Evolutionary conservation across 2,797 vertebrate species (phyloP).

Genomic region (Mormyrops attenuatus): DNA sequence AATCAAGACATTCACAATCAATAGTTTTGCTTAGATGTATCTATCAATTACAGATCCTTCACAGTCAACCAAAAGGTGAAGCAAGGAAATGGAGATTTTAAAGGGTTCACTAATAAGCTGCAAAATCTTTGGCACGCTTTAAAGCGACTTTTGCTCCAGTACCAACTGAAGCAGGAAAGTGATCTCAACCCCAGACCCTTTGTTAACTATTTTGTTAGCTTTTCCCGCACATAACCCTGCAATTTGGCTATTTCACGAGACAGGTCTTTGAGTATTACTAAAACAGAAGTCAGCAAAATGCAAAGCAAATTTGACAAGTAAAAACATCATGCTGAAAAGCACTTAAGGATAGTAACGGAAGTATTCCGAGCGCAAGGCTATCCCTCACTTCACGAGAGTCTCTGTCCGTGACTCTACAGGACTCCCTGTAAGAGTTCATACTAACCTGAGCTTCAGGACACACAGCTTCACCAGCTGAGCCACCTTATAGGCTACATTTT

Average conservation of each 20-base stretch:
- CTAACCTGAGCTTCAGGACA: not conserved
- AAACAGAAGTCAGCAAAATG: not conserved
- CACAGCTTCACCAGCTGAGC: not conserved
- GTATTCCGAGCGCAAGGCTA: not conserved
- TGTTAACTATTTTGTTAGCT: not conserved
- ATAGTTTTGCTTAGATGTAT: not conserved
- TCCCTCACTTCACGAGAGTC: not conserved
- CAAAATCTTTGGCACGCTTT: not conserved
- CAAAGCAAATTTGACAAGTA: not conserved
- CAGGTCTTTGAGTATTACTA: not conserved
- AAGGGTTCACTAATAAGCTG: no score
- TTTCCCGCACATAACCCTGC: not conserved
- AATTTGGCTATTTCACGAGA: not conserved
- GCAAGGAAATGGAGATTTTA: not conserved
- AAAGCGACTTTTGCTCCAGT: not conserved
- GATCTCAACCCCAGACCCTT: not conserved
- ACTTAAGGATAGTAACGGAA: not conserved
- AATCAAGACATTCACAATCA: not conserved
- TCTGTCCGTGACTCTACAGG: not conserved
- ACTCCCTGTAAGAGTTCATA: not conserved
- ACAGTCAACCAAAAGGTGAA: not conserved
- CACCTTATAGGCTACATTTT: not conserved
- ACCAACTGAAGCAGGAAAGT: not conserved
- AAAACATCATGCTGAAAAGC: not conserved
- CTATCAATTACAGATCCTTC: not conserved